Evolutionary conservation across 2,797 vertebrate genomes (phyloP).

Genomic region (Orientallactaga sibirica): DNA sequence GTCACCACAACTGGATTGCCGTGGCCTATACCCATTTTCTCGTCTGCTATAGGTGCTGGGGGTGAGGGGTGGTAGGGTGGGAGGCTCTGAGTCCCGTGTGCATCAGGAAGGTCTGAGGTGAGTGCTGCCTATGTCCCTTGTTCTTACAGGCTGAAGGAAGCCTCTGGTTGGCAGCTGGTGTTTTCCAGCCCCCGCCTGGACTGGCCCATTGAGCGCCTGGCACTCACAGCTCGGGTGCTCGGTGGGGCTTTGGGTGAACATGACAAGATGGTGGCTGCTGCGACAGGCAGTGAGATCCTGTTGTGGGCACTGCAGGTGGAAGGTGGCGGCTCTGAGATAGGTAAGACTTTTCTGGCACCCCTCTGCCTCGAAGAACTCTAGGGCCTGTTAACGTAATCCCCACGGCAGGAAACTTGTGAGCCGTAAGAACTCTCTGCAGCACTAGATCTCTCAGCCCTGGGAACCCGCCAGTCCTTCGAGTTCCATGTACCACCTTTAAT

Average conservation of each 20-base stretch:
- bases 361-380: background rate
- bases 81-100: background rate
- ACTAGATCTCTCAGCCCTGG: background rate
- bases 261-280: constrained; percentile 96
- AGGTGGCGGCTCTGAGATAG: constrained; percentile 94
- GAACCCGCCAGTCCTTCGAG: background rate
- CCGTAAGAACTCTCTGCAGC: background rate
- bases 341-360: constrained; percentile 83
- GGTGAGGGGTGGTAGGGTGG: background rate
- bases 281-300: constrained; percentile 93
- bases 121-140: background rate
- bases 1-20: constrained; percentile 96
- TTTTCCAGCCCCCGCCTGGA: constrained; percentile 95
- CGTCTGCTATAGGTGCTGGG: constrained; percentile 91
- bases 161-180: constrained; percentile 95
- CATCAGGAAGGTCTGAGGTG: background rate
- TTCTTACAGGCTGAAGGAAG: constrained; percentile 93
- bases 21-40: constrained; percentile 95
- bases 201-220: constrained; percentile 94
- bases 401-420: background rate
- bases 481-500: background rate
- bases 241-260: constrained; percentile 93
- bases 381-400: background rate
- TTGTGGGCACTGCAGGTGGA: constrained; percentile 94
- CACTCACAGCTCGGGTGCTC: constrained; percentile 94